A percentile compares a stretch with the other conserved stretches of the same genome.
These are phyloP conservation scores for Parus major DNA, from an alignment of 2,113 vertebrate genomes.

Conservation along the genomic window DNA sequence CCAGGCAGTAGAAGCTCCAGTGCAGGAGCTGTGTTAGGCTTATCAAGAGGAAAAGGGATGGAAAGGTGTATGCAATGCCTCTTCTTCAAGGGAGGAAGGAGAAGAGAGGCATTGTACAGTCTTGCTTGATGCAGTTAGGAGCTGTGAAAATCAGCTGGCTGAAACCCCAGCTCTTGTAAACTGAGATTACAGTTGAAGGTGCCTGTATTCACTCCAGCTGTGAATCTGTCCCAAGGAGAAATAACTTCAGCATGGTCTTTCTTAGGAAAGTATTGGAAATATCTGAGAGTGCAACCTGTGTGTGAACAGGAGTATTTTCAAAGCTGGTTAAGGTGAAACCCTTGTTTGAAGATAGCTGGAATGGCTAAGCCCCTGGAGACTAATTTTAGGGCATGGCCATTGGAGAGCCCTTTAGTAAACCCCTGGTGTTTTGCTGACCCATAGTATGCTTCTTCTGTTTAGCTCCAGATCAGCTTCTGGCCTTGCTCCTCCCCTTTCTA, in stretches of 20 bases:
- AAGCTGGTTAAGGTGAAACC: neutral
- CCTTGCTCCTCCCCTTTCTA: neutral
- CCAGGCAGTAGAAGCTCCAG: neutral
- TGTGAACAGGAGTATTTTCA: neutral
- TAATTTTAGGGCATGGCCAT: neutral
- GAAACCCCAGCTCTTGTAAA: neutral
- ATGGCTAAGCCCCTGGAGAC: neutral
- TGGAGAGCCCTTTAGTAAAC: neutral
- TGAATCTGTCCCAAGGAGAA: neutral
- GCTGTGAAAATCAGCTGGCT: neutral
- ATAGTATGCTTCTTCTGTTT: neutral
- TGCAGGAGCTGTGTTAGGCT: neutral
- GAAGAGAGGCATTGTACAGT: neutral
- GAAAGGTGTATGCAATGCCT: fast-evolving
- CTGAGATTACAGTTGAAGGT: neutral
- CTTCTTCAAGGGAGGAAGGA: neutral
- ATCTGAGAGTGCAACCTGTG: neutral
- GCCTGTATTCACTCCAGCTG: neutral
- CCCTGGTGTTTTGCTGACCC: neutral
- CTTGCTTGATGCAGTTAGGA: neutral
- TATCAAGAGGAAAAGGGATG: neutral
- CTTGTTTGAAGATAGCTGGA: neutral
- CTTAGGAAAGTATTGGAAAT: neutral
- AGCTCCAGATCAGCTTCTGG: neutral
- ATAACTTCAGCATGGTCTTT: neutral